Conservation (phyloP, 2,113 vertebrate species). For the Orthonyx spaldingii region DNA sequence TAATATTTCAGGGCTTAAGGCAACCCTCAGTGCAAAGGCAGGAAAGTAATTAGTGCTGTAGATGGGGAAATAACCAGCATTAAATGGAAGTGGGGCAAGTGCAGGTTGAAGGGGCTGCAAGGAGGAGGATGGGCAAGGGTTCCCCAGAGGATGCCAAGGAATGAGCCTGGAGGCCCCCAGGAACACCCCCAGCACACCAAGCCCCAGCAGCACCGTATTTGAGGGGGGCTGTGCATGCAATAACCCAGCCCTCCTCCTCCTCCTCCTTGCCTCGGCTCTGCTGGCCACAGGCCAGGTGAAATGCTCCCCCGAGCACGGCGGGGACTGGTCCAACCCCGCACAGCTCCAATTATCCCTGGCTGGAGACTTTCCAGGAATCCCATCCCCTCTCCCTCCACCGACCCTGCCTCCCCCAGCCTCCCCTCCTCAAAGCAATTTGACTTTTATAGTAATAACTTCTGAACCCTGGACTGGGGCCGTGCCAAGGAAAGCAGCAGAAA, state of each 20-base stretch:
- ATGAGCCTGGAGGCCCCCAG: not conserved
- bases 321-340: not conserved
- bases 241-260: not conserved
- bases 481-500: constrained; percentile 64
- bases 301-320: not conserved
- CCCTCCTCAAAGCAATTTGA: constrained; percentile 53
- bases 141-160: not conserved
- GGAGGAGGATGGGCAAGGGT: not conserved
- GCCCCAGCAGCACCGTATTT: not conserved
- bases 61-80: not conserved
- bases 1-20: not conserved
- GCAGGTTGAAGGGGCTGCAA: accelerated
- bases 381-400: not conserved
- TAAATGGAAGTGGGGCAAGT: not conserved
- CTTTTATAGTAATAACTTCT: constrained; percentile 68
- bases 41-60: not conserved
- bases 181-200: not conserved
- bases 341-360: constrained; percentile 30
- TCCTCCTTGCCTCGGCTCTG: not conserved
- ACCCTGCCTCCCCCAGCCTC: not conserved
- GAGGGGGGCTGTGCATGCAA: not conserved
- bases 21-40: not conserved
- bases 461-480: constrained; percentile 46
- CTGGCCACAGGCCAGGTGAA: constrained; percentile 12
- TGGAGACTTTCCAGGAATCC: constrained; percentile 52